phyloP scores from a whole-genome alignment of 2,797 vertebrate genomes.

The Gadopsis bispinosus region DNA sequence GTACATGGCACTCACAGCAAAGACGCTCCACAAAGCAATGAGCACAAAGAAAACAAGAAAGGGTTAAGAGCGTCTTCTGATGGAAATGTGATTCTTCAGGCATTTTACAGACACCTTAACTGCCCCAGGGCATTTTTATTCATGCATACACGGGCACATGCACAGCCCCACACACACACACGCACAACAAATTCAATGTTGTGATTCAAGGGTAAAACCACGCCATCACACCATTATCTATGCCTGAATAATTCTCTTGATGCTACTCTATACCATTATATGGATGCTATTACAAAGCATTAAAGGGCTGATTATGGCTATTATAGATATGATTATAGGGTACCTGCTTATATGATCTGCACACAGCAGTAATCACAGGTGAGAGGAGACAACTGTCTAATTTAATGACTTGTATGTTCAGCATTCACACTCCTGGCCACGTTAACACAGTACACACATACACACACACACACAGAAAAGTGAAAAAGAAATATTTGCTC shows the following conservation, averaged over 20 bases:
- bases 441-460: slow-evolving; percentile 36
- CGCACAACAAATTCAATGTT: slow-evolving; percentile 79
- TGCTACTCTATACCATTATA: slow-evolving; percentile 82
- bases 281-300: slow-evolving; percentile 82
- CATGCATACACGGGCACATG: slow-evolving; percentile 62
- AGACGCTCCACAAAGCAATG: slow-evolving; percentile 64
- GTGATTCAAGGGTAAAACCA: slow-evolving; percentile 85
- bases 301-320: slow-evolving; percentile 83
- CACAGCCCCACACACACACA: slow-evolving; percentile 32
- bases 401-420: slow-evolving; percentile 73
- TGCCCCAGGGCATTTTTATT: slow-evolving; percentile 73
- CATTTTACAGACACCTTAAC: slow-evolving; percentile 81
- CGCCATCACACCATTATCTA: slow-evolving; percentile 79
- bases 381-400: slow-evolving; percentile 79
- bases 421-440: slow-evolving; percentile 48
- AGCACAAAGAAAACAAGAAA: slow-evolving; percentile 66
- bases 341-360: slow-evolving; percentile 82
- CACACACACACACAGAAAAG: slow-evolving; percentile 23
- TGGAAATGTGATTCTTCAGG: slow-evolving; percentile 78
- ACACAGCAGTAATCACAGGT: slow-evolving; percentile 84
- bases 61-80: slow-evolving; percentile 74
- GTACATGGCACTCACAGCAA: slow-evolving; percentile 73
- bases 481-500: slow-evolving; percentile 10
- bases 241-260: slow-evolving; percentile 82
- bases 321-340: slow-evolving; percentile 84